A percentile compares a stretch with the other conserved stretches of the same genome.
These are phyloP conservation scores for Nephrocerus scutellatus DNA, from an alignment of 2,888 invertebrate species.

Conservation along the genomic window DNA sequence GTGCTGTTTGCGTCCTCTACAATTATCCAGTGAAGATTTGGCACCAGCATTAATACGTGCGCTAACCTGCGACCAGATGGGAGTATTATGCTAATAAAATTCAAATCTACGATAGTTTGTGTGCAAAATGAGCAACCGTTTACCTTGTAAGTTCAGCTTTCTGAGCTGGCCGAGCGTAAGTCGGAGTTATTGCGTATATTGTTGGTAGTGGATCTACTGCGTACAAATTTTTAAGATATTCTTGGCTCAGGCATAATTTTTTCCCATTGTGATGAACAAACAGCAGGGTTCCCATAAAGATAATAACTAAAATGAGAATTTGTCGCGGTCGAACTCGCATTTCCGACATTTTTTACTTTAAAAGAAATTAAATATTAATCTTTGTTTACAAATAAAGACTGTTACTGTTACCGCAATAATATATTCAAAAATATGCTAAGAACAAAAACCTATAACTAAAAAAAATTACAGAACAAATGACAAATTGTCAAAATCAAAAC, in stretches of 20 bases:
- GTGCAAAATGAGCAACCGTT: slow-evolving; percentile 13
- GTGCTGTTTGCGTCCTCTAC: slow-evolving; percentile 74
- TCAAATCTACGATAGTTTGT: neutral
- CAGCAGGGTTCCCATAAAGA: slow-evolving; percentile 36
- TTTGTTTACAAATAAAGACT: too few species aligned
- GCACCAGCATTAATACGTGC: slow-evolving; percentile 77
- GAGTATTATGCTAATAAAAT: neutral
- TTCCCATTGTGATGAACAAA: slow-evolving; percentile 42
- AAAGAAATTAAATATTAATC: too few species aligned
- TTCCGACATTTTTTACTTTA: slow-evolving; percentile 36
- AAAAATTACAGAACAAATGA: too few species aligned
- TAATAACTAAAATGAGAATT: slow-evolving; percentile 37
- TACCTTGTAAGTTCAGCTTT: slow-evolving; percentile 88
- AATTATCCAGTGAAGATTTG: slow-evolving; percentile 88
- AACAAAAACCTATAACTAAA: too few species aligned
- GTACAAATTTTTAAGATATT: slow-evolving; percentile 35
- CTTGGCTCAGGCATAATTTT: slow-evolving; percentile 36
- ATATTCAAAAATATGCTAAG: too few species aligned
- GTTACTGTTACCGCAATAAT: too few species aligned
- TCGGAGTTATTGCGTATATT: slow-evolving; percentile 90
- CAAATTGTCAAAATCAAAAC: too few species aligned
- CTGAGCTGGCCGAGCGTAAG: slow-evolving; percentile 79
- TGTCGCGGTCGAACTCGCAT: slow-evolving; percentile 42
- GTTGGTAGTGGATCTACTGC: slow-evolving; percentile 50
- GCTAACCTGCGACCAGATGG: slow-evolving; percentile 56